Base-by-base conservation (phyloP, 2,113 vertebrate genomes). In the Apteryx owenii region DNA sequence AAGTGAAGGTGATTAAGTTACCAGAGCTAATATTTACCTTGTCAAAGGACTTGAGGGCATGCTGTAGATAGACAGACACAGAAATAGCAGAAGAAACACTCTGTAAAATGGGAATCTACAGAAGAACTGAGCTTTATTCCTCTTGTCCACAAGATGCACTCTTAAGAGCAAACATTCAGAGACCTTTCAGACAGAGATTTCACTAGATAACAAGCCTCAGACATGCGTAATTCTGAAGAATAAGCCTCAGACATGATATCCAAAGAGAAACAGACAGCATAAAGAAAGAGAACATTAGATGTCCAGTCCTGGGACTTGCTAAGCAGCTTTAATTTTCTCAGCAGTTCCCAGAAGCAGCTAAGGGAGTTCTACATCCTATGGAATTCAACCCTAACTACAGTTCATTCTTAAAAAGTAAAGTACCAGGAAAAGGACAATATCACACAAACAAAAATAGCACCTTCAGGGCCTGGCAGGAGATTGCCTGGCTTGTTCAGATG, bases 391-490 rank as follows among this genome's bases (percentile, higher is more conserved):
- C 51, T 85, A 82, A 72, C 25, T 28, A 13, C 14, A 50, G 38
- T n/a, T 38, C 46, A 12, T 42, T 88, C 72, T 81, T 78, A 64
- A 88, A 31, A 72, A 93, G 83, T 17, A 28, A 70, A 90, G 80
- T n/a, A 85, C 50, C 62, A 71, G 70, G 79, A 85, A 79, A 5
- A 93, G 62, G 88, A 89, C 54, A 81, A 46, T 14, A 21, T 19
- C 73, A 84, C 65, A 85, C 89, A 87, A 44, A 26, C 36, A 90
- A 64, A 7, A 4, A 79, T 28, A 51, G 76, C 50, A 93, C 42
- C 77, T 81, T 65, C 77, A 89, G 69, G 89, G 60, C 26, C 86
- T 95, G 94, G 89, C 94, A 95, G 83, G 89, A 95, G 93, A 93
- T 84, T 60, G 84, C 15, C 50, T 22, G 0, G 0, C 77, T 84